A percentile compares a stretch with the other conserved stretches of the same genome.
Conservation (phyloP, 2,113 vertebrate species). For the Sander vitreus region DNA sequence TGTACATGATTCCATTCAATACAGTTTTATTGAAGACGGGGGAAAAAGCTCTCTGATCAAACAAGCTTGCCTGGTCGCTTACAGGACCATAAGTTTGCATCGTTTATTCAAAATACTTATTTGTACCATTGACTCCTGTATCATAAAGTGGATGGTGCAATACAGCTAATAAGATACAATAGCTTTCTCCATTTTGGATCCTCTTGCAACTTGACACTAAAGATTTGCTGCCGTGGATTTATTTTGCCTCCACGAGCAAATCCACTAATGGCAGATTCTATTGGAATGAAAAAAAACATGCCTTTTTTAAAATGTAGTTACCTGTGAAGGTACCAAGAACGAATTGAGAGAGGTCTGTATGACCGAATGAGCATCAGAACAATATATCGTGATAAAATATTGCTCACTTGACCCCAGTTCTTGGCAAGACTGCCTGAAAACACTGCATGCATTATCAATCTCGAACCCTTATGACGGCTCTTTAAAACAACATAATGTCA, state of each 20-base stretch:
- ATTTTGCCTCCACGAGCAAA: background rate
- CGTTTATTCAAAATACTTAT: conserved; percentile 6
- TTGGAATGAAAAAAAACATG: background rate
- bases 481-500: conserved; percentile 47
- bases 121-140: background rate
- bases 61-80: no score
- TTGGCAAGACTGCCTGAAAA: conserved; percentile 16
- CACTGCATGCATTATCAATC: conserved; percentile 21
- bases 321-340: background rate
- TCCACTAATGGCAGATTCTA: background rate
- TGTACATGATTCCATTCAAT: background rate
- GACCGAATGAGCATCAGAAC: conserved; percentile 1
- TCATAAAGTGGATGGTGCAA: background rate
- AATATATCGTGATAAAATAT: conserved; percentile 10
- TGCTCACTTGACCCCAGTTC: conserved; percentile 5
- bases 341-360: background rate
- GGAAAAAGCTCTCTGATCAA: background rate
- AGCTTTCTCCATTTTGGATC: background rate
- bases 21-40: no score
- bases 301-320: background rate
- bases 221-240: no score
- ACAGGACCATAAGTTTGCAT: background rate
- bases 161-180: background rate
- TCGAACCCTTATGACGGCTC: conserved; percentile 12
- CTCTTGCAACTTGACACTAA: background rate